Base-by-base conservation (phyloP, 1,140 invertebrate species). In the Pseudomyrmex dendroicus region DNA sequence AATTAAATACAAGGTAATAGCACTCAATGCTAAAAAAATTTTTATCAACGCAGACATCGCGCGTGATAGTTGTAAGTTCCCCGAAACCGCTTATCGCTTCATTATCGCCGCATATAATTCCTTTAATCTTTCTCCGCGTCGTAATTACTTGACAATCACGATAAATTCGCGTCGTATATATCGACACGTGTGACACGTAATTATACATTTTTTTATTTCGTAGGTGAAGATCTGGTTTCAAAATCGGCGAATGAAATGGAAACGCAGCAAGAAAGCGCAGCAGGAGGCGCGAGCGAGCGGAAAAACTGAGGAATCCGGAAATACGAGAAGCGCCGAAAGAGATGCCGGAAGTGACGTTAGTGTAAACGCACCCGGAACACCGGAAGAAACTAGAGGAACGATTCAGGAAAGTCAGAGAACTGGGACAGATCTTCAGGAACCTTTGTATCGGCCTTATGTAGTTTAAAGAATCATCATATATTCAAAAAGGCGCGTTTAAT, bases 141-240 rank as follows among this genome's bases (percentile, higher is more conserved):
- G n/a, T 4, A 12, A 77, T 17, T n/a, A 9, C 8, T 44, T 44
- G 46, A 59, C 15, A 72, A 73, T 44, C 9, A 44, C 7, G 54
- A 59, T 17, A 44, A 72, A 17, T 59, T 46, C 3, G 7, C 15
- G 22, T 12, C 17, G 25, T 22, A 20, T 80, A 25, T 22, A 20
- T 80, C 56, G 50, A 35, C 17, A 7, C 13, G 20, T 9, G 35
- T 7, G 22, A 3, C 15, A n/a, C 25, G 35, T 50, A 17, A 70
- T 63, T 50, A 15, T 12, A 77, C n/a, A 22, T 86, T 87, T 88
- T 82, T 88, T 82, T 76, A 1, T 86, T 90, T 35, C 35, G 4
- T 95, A 98, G 98, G 98, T 99, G 61, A 99, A 99, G 95, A 99
- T 99, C 85, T 99, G 98, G 98, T 99, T 99, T 93, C 98, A 99